Percentiles rank a stretch among this genome's conserved stretches.
These are phyloP conservation scores for Thamnophis elegans DNA, from an alignment of 2,797 vertebrate species.

Conservation along the genomic window DNA sequence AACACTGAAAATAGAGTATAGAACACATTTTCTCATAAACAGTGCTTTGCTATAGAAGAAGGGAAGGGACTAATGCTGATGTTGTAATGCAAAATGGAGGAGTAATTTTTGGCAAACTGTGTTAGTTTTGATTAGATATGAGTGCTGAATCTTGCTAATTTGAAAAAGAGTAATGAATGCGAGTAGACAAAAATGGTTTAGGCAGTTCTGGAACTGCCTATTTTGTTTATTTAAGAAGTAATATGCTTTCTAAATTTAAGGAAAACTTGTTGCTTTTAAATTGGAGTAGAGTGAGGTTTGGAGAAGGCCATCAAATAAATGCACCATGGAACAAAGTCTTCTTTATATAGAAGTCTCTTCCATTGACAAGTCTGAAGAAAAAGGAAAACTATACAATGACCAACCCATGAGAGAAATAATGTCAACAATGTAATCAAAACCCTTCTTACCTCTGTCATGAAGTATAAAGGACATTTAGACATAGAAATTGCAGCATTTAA, in stretches of 20 bases:
- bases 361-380: background rate
- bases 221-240: background rate
- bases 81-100: background rate
- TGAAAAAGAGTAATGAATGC: background rate
- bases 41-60: background rate
- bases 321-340: background rate
- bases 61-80: background rate
- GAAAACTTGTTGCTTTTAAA: background rate
- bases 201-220: background rate
- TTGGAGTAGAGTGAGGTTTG: background rate
- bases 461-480: background rate
- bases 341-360: background rate
- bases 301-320: background rate
- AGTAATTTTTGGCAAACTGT: background rate
- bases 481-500: background rate
- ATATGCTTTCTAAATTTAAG: background rate
- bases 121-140: background rate
- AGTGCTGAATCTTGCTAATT: background rate
- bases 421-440: background rate
- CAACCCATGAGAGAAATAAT: background rate
- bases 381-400: background rate
- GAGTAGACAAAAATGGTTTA: background rate
- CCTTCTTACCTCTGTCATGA: background rate
- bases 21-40: background rate
- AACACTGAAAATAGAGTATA: background rate